Base-by-base conservation (phyloP, 2,888 invertebrate genomes). In the Tricholauxania praeusta region DNA sequence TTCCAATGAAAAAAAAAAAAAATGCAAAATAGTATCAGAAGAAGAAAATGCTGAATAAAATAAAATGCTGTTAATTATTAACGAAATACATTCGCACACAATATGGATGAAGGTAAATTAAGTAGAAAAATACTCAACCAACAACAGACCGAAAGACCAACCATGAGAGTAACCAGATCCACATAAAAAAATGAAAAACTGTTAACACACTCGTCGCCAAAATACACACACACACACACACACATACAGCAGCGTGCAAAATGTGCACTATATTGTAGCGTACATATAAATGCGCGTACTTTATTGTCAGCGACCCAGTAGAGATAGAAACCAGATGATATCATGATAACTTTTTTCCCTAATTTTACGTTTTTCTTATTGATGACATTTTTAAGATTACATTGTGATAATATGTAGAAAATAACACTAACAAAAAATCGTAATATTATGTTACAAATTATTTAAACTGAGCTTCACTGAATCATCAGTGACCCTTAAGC, bases 121-220 rank as follows among this genome's bases (percentile, higher is more conserved):
- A 83, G 83, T 80, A 80, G 80, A 82, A 84, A 84, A 83, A 78
- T 81, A 79, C 75, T 81, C 15, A 49, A 77, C 28, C 49, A 39
- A 47, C 47, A 39, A 47, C 55, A 63, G 22, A n/a, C n/a, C 5
- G 52, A 48, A 71, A 67, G n/a, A 64, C 22, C 65, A 72, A 64
- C 73, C 62, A 64, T 51, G 59, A 74, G 48, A 66, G 47, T 14
- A 28, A 48, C 52, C 48, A 32, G 53, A 64, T 48, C 1, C n/a
- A 65, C 10, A 12, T 57, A 22, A 53, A n/a, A 17, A 49, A 67
- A 67, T 22, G 32, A 47, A 14, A 60, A 32, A 28, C 39, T 1
- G 39, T 32, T 39, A 22, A 60, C 15, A 32, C 28, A 59, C 17
- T 28, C 22, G 66, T 19, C 12, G 62, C 1, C 15, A 60, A 65